Conservation (phyloP, 2,113 vertebrate genomes). For the Indicator maculatus region DNA sequence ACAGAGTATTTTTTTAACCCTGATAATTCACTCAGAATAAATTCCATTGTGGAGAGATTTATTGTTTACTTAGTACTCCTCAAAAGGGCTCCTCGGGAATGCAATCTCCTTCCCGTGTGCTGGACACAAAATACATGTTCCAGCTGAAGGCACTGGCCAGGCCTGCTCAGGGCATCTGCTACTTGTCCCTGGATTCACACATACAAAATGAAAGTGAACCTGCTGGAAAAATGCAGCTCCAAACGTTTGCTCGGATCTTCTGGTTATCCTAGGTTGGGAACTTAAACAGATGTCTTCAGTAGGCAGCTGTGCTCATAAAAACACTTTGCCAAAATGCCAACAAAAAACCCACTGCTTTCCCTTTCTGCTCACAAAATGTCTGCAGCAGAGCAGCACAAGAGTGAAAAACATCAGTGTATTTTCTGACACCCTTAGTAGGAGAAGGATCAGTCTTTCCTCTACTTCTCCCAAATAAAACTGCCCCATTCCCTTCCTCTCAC, state of each 20-base stretch:
- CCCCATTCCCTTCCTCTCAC: neutral
- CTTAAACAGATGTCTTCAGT: neutral
- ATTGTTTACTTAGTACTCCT: conserved; percentile 47
- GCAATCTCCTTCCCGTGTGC: neutral
- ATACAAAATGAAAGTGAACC: neutral
- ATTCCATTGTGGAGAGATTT: conserved; percentile 52
- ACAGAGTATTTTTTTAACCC: conserved; percentile 72
- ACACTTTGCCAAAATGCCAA: neutral
- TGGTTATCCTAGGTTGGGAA: neutral
- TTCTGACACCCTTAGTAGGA: neutral
- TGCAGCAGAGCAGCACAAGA: neutral
- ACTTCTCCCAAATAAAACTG: neutral
- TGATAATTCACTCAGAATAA: conserved; percentile 63
- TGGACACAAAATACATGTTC: neutral
- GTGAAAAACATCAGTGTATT: neutral
- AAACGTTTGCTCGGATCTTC: neutral
- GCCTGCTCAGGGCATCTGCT: neutral
- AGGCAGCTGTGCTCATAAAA: neutral
- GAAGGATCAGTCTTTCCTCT: neutral
- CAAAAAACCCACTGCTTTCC: neutral
- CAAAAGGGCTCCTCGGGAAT: conserved; percentile 31
- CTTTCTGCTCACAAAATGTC: neutral
- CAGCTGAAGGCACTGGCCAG: neutral
- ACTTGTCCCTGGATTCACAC: neutral
- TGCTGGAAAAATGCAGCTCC: neutral